phyloP scores from a whole-genome alignment of 2,797 vertebrate genomes.

The Syngnathus acus region DNA sequence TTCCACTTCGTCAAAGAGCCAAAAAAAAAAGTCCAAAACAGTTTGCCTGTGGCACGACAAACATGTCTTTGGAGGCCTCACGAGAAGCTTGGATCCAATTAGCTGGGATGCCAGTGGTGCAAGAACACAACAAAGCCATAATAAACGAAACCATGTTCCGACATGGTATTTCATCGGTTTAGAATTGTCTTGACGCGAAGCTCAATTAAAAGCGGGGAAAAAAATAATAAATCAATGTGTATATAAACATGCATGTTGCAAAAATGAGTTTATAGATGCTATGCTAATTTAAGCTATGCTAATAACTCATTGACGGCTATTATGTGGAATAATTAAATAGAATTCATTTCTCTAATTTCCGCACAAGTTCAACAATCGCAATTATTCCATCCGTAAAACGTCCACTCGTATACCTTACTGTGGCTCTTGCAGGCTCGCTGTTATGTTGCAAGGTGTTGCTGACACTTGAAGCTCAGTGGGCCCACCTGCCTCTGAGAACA shows the following conservation, averaged over 20 bases:
- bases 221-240: background rate
- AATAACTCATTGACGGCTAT: no score
- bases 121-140: background rate
- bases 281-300: background rate
- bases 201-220: no score
- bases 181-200: background rate
- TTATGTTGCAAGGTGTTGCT: background rate
- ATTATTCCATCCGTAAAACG: background rate
- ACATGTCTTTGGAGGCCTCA: background rate
- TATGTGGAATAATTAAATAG: no score
- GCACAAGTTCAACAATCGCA: background rate
- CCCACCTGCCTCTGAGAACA: background rate
- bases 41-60: background rate
- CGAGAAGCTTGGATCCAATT: background rate
- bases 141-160: background rate
- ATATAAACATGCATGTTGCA: background rate
- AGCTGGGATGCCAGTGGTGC: background rate
- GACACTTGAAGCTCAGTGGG: background rate
- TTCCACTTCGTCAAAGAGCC: no score
- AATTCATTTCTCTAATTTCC: background rate
- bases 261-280: background rate
- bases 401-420: background rate
- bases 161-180: background rate
- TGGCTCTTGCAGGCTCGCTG: background rate
- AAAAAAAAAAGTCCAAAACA: no score